Evolutionary conservation across 1,140 invertebrate genomes (phyloP).

Genomic region (Pseudomyrmex gracilis): DNA sequence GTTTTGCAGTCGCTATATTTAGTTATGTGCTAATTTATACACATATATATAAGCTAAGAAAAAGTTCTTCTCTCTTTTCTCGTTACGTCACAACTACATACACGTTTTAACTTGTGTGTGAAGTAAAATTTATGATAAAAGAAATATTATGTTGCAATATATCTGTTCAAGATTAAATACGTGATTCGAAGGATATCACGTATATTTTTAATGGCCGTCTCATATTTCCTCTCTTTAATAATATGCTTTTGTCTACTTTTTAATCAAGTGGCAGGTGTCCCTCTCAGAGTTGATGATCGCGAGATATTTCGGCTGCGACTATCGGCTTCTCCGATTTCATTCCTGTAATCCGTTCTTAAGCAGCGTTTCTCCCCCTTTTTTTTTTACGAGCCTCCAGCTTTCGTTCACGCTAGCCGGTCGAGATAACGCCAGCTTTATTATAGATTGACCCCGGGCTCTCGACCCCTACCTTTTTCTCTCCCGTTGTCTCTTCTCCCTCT

Average conservation of each 20-base stretch:
- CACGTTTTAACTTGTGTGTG: too few relatives aligned
- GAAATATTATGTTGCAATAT: too few relatives aligned
- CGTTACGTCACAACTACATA: too few relatives aligned
- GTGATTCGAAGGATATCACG: not conserved
- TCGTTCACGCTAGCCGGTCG: constrained; percentile 80
- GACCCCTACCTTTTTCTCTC: constrained; percentile 74
- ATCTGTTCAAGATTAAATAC: not conserved
- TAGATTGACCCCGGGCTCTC: constrained; percentile 84
- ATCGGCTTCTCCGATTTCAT: constrained; percentile 81
- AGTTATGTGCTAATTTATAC: not conserved
- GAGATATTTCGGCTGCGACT: constrained; percentile 52
- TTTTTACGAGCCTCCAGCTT: constrained; percentile 82
- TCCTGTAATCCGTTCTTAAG: constrained; percentile 85
- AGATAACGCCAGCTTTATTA: constrained; percentile 84
- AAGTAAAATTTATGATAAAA: too few relatives aligned
- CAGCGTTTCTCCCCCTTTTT: constrained; percentile 77
- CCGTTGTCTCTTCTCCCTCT: constrained; percentile 59
- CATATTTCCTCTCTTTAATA: not conserved
- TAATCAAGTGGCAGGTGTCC: constrained; percentile 25
- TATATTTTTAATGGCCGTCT: not conserved
- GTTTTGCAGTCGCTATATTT: not conserved
- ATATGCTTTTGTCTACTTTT: constrained; percentile 26
- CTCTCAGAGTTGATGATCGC: constrained; percentile 34
- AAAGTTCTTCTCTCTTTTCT: not conserved
- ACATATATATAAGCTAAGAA: not conserved